Conservation (phyloP, 2,113 vertebrate genomes). For the Lycaon pictus region DNA sequence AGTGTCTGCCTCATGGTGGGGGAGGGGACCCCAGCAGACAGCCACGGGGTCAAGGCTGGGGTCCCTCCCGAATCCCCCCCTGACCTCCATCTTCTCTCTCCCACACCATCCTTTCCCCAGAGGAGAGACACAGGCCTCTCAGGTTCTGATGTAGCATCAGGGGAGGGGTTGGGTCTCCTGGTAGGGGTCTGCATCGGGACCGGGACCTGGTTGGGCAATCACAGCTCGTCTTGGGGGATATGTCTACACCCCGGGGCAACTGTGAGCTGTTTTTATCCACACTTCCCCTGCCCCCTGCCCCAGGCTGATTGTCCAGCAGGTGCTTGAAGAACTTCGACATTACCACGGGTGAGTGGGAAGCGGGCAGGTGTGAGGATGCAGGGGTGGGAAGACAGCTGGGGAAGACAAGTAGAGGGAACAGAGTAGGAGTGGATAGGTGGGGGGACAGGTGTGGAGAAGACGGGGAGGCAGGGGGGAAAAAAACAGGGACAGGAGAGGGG, state of each 20-base stretch:
- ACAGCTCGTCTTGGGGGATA: rapidly evolving
- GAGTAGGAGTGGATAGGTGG: not conserved
- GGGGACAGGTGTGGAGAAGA: not conserved
- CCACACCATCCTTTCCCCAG: not conserved
- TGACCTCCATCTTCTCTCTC: not conserved
- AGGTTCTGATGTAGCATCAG: rapidly evolving
- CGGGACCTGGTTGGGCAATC: rapidly evolving
- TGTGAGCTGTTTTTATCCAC: not conserved
- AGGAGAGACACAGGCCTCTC: not conserved
- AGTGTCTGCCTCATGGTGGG: slow-evolving; percentile 45
- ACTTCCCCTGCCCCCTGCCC: not conserved
- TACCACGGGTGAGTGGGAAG: slow-evolving; percentile 93
- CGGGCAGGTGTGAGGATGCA: too few relatives aligned
- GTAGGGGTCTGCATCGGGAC: not conserved
- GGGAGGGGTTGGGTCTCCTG: not conserved
- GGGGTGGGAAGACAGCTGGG: not conserved
- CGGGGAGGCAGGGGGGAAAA: not conserved
- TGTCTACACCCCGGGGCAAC: not conserved
- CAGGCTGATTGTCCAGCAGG: slow-evolving; percentile 97
- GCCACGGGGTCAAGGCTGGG: not conserved
- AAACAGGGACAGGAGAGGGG: not conserved
- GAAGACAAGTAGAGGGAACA: not conserved
- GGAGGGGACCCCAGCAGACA: not conserved
- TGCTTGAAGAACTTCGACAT: slow-evolving; percentile 96
- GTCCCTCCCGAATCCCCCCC: not conserved